Conservation (phyloP, 2,797 vertebrate species). For the Pristis pectinata region DNA sequence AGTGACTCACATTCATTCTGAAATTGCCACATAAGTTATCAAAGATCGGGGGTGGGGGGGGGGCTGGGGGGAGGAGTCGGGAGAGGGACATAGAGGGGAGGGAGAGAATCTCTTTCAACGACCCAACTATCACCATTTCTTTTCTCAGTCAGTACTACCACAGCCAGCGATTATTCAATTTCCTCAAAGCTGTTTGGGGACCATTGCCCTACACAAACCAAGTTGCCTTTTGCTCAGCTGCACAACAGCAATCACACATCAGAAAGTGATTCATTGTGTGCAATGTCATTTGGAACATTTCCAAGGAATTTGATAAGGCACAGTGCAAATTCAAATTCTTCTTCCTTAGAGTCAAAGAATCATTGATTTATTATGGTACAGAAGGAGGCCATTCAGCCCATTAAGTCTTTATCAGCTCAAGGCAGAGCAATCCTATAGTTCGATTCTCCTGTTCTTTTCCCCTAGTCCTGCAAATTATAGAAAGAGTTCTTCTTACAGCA, state of each 20-base stretch:
- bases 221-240: background rate
- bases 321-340: background rate
- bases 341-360: background rate
- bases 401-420: background rate
- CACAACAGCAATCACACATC: background rate
- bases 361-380: no score
- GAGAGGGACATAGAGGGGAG: no score
- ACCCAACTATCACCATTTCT: background rate
- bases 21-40: background rate
- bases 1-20: background rate
- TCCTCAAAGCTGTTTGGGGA: background rate
- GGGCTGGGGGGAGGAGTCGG: background rate
- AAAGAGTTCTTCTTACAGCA: background rate
- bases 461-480: background rate
- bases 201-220: background rate
- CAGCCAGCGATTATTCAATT: background rate
- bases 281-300: background rate
- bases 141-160: background rate
- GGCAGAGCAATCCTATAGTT: background rate
- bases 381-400: background rate
- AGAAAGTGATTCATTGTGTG: background rate
- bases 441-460: background rate
- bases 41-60: background rate
- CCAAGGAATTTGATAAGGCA: background rate
- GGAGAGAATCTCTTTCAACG: background rate